Percentiles rank a stretch among this genome's conserved stretches.
phyloP scores from a whole-genome alignment of 2,113 vertebrate genomes.

The Stictonetta naevosa region DNA sequence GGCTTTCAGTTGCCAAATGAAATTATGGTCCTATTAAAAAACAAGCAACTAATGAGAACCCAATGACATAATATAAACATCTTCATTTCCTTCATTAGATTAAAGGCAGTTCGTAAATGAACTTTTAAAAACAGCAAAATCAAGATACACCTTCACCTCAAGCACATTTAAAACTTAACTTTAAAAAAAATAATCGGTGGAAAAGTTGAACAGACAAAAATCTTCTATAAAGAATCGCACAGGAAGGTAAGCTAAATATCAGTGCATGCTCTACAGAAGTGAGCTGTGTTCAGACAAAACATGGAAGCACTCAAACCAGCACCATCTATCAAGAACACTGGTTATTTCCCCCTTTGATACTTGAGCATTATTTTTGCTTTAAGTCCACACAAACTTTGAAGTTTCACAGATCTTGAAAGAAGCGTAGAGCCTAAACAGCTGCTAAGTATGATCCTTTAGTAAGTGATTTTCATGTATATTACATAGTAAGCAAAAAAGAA shows the following conservation, averaged over 20 bases:
- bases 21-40: neutral
- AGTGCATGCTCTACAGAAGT: neutral
- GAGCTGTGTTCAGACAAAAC: conserved; percentile 4
- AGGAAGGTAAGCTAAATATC: conserved; percentile 39
- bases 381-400: conserved; percentile 42
- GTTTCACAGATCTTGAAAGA: neutral
- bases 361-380: neutral
- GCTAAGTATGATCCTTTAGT: neutral
- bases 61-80: conserved; percentile 40
- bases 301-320: conserved; percentile 47
- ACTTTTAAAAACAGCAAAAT: neutral
- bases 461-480: neutral
- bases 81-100: conserved; percentile 19
- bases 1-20: conserved; percentile 12
- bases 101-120: conserved; percentile 53
- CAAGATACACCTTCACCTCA: conserved; percentile 14
- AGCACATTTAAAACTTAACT: neutral
- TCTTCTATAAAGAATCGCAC: neutral
- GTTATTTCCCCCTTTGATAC: conserved; percentile 57
- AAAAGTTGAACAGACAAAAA: neutral
- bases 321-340: conserved; percentile 5
- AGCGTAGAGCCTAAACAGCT: conserved; percentile 36
- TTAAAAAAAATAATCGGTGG: neutral
- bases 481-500: neutral
- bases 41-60: conserved; percentile 15